A percentile compares a stretch with the other conserved stretches of the same genome.
Evolutionary conservation across 2,113 vertebrate species (phyloP).

Genomic region (Lates calcarifer): DNA sequence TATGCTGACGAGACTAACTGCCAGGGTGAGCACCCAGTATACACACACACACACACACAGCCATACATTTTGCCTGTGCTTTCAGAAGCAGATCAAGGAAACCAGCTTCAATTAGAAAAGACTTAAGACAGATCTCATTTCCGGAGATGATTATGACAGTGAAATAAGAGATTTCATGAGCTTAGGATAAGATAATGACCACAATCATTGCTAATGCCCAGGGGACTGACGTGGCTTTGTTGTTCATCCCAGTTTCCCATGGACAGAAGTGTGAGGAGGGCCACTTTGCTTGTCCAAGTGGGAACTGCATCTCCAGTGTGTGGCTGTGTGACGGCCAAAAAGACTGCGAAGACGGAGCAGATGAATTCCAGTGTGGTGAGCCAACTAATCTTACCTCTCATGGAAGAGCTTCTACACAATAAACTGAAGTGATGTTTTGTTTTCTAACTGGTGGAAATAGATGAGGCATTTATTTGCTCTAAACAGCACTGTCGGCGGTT

Average conservation of each 20-base stretch:
- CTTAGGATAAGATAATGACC: slow-evolving; percentile 63
- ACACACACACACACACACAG: slow-evolving; percentile 1
- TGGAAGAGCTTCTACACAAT: slow-evolving; percentile 6
- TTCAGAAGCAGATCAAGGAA: slow-evolving; percentile 37
- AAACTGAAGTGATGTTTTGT: slow-evolving; percentile 28
- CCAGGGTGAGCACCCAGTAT: slow-evolving; percentile 90
- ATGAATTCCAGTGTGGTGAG: slow-evolving; percentile 97
- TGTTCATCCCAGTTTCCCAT: slow-evolving; percentile 89
- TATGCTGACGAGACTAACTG: slow-evolving; percentile 96
- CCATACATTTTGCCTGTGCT: slow-evolving; percentile 6
- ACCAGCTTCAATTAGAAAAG: slow-evolving; percentile 61
- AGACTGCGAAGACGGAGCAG: slow-evolving; percentile 97
- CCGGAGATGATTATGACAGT: slow-evolving; percentile 55
- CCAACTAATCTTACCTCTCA: slow-evolving; percentile 26
- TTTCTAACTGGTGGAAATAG: slow-evolving; percentile 20
- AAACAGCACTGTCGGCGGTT: slow-evolving; percentile 13
- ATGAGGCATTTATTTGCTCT: slow-evolving; percentile 34
- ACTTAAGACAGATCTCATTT: slow-evolving; percentile 53
- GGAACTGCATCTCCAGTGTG: slow-evolving; percentile 97
- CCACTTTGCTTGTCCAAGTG: slow-evolving; percentile 98
- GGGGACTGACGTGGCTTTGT: slow-evolving; percentile 59
- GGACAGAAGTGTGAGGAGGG: slow-evolving; percentile 96
- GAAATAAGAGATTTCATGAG: slow-evolving; percentile 48
- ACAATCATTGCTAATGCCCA: slow-evolving; percentile 35
- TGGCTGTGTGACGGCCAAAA: slow-evolving; percentile 99